A percentile compares a stretch with the other conserved stretches of the same genome.
Evolutionary conservation across 2,888 invertebrate species (phyloP).

Genomic region (Calameuta idolon): DNA sequence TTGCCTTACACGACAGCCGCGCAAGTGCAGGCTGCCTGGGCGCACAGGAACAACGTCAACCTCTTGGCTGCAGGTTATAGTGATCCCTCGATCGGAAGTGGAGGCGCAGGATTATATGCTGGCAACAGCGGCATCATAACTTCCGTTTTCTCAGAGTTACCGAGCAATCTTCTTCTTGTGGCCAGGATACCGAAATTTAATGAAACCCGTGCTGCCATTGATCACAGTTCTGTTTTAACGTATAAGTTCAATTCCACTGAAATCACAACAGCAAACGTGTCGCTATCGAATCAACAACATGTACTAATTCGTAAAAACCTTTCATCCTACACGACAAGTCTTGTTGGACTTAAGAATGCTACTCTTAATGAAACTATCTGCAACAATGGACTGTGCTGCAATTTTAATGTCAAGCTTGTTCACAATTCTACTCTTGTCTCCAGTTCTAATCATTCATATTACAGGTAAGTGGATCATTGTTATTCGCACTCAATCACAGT

Average conservation of each 20-base stretch:
- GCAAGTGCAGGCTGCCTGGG: constrained; percentile 79
- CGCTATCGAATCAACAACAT: neutral
- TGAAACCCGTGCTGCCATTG: constrained; percentile 53
- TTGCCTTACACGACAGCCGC: constrained; percentile 81
- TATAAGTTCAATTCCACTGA: constrained; percentile 14
- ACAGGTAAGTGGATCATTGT: neutral
- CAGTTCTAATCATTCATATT: neutral
- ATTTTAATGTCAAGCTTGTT: constrained; percentile 9
- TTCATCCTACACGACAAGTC: constrained; percentile 8
- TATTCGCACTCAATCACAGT: neutral
- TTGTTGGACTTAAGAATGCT: constrained; percentile 6
- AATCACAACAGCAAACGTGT: constrained; percentile 11
- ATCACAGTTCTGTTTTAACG: neutral
- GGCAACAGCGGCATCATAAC: constrained; percentile 69
- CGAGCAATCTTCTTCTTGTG: constrained; percentile 66
- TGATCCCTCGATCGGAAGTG: constrained; percentile 71
- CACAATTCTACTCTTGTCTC: neutral
- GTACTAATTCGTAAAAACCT: constrained; percentile 6
- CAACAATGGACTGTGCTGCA: constrained; percentile 17
- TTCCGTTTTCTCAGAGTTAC: constrained; percentile 68
- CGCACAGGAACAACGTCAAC: constrained; percentile 76
- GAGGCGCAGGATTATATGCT: constrained; percentile 83
- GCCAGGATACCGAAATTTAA: constrained; percentile 68
- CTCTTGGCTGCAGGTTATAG: constrained; percentile 80
- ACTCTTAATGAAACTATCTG: constrained; percentile 9